Base-by-base conservation (phyloP, 1,140 invertebrate genomes). In the Aphelinus atriplicis region DNA sequence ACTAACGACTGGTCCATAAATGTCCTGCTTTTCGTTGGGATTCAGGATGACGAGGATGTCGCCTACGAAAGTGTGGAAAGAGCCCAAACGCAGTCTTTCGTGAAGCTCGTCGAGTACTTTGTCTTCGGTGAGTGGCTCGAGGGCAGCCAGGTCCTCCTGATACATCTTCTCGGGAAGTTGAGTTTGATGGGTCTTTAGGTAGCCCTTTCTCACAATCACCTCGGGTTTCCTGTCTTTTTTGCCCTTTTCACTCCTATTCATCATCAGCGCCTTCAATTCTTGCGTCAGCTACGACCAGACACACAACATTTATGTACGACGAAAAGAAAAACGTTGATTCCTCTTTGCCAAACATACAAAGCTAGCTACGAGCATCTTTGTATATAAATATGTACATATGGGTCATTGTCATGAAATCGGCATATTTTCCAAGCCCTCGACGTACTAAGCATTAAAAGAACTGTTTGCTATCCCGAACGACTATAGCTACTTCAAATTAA, bases 1-100 rank as follows among this genome's bases (percentile, higher is more conserved):
- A 26, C 26, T 26, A 26, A 26, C 26, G 26, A 26, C 26, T 26
- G 26, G 26, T 46, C 89, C 90, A 77, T 94, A 95, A 81, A 94
- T 92, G 77, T 93, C 89, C 48, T 90, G 89, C 43, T 90, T 84
- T 66, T 91, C 90, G 81, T 95, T 97, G 2, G 96, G 95, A 89
- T 98, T 98, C 0, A 98, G 83, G 46, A 95, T 93, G 3, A 98
- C 79, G 51, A 98, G 88, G 68, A 98, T 91, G 84, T 98, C 96
- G 2, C 96, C 97, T 63, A 97, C 90, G 81, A 96, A 98, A 2
- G 94, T 96, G 79, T 96, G 96, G 79, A 93, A 95, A 70, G 92
- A 87, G 45, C 93, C 93, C 77, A 91, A 89, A 56, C 89, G 86
- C 78, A 95, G 90, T 79, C 96, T 91, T 60, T 92, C 90, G 64